Evolutionary conservation across 2,888 invertebrate genomes (phyloP), one percentile per base, ranked within the genome.

Genomic region (Pyrocoelia pectoralis): DNA sequence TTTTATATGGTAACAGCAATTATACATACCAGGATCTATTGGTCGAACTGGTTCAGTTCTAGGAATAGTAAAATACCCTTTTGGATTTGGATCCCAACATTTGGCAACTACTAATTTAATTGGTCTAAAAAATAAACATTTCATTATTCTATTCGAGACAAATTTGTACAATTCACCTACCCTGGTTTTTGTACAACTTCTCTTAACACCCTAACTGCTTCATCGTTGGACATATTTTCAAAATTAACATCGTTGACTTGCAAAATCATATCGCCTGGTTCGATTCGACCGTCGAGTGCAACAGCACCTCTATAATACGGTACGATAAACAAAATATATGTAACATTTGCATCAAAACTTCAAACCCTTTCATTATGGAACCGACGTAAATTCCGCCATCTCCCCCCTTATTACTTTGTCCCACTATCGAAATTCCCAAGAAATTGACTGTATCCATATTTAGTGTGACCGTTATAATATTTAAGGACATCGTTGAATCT

Each of bases 201-300:
- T 17, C 98, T 87, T 56, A 99, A 84, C 12, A 99, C 97, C 69
- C 96, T 85, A 8, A 99, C 99, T 8, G 99, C 99, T 82, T 99
- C 98, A 77, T 99, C 99, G 76, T 99, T 99, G 56, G 97, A 96
- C 97, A 99, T 98, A 80, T 98, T 98, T 81, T 99, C 99, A 78
- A 99, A 99, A 83, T 97, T 98, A 17, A 98, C 95, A 73, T 99
- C 98, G 76, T 99, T 99, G 48, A 99, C 98, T 88, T 99, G 98
- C 70, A 99, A 86, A 76, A 99, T 98, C 98, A 99, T 99, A 81
- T 99, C 99, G 52, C 99, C 99, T 0, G 98, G 98, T 82, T 99
- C 98, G 81, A 99, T 98, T 72, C 97, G 85, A 1, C 99, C 99
- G 79, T 99, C 99, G 76, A 98, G 84, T 9, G 98, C 99, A 28